Evolutionary conservation across 2,113 vertebrate genomes (phyloP).

Genomic region (Oryzias woworae): DNA sequence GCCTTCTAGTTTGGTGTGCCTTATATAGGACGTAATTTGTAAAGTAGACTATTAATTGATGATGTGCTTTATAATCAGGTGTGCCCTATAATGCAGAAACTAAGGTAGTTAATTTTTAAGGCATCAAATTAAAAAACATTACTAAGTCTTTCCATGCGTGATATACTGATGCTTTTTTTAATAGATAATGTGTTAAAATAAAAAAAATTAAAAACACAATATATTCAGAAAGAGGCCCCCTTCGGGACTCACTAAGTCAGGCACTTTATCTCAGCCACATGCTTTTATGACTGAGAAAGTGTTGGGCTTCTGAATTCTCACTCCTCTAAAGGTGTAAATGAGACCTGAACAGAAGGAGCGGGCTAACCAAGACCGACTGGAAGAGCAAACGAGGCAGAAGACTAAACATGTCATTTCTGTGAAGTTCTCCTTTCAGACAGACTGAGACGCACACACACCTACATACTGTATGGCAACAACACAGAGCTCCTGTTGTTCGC

Average conservation of each 20-base stretch:
- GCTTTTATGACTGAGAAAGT: slow-evolving; percentile 7
- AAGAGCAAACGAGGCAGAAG: slow-evolving; percentile 48
- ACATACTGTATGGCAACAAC: slow-evolving; percentile 32
- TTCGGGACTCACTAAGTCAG: slow-evolving; percentile 22
- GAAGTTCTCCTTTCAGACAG: slow-evolving; percentile 35
- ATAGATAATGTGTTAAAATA: not conserved
- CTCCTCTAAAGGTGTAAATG: slow-evolving; percentile 66
- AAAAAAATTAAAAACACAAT: not conserved
- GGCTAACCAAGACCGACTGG: slow-evolving; percentile 20
- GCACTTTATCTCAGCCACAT: slow-evolving; percentile 32
- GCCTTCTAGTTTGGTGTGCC: too few species aligned
- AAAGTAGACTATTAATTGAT: too few species aligned
- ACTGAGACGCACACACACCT: slow-evolving; percentile 28
- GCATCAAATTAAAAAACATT: too few species aligned
- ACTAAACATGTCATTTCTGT: slow-evolving; percentile 43
- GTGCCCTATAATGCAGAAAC: too few species aligned
- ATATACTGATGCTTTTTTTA: not conserved
- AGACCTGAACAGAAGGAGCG: slow-evolving; percentile 43
- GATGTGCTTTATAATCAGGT: too few species aligned
- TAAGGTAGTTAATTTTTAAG: too few species aligned
- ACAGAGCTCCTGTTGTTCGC: slow-evolving; percentile 58
- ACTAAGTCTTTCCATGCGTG: too few species aligned
- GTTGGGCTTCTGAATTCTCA: slow-evolving; percentile 21
- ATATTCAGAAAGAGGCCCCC: not conserved
- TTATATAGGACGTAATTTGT: too few species aligned